Evolutionary conservation across 1,140 invertebrate species (phyloP).

Genomic region (Scaptomyza graminum): DNA sequence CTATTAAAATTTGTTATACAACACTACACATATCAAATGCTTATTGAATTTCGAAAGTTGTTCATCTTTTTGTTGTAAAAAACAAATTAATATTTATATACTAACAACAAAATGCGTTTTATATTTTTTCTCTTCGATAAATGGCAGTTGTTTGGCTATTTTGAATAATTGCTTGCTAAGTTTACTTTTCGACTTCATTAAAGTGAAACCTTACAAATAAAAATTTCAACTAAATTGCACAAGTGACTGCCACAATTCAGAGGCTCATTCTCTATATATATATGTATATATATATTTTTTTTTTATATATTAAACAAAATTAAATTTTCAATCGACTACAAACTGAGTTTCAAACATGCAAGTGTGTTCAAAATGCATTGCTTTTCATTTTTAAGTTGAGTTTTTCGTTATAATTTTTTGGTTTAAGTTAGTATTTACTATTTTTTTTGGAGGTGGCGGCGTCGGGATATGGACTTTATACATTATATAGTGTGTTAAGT

Average conservation of each 20-base stretch:
- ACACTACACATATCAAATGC: slow-evolving; percentile 62
- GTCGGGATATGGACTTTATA: slow-evolving; percentile 51
- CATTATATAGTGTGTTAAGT: slow-evolving; percentile 25
- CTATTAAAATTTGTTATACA: slow-evolving; percentile 64
- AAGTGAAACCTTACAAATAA: slow-evolving; percentile 68
- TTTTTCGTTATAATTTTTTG: slow-evolving; percentile 28
- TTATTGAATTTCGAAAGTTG: slow-evolving; percentile 57
- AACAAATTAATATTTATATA: slow-evolving; percentile 61
- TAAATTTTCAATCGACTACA: slow-evolving; percentile 42
- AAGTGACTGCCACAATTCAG: slow-evolving; percentile 66
- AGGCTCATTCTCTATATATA: slow-evolving; percentile 10
- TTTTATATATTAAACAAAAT: slow-evolving; percentile 28
- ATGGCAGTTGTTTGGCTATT: slow-evolving; percentile 82
- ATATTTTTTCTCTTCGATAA: slow-evolving; percentile 52
- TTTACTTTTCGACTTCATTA: slow-evolving; percentile 15
- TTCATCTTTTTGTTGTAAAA: slow-evolving; percentile 39
- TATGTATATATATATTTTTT: slow-evolving; percentile 13
- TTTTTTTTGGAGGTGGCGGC: slow-evolving; percentile 54
- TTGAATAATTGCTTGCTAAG: slow-evolving; percentile 48
- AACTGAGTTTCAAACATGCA: slow-evolving; percentile 37
- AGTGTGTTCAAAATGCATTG: slow-evolving; percentile 30
- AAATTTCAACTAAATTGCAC: slow-evolving; percentile 53
- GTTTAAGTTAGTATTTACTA: slow-evolving; percentile 7
- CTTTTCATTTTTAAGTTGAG: slow-evolving; percentile 24
- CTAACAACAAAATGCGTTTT: slow-evolving; percentile 59